Evolutionary conservation across 2,888 invertebrate species (phyloP).

Genomic region (Bombylius major): DNA sequence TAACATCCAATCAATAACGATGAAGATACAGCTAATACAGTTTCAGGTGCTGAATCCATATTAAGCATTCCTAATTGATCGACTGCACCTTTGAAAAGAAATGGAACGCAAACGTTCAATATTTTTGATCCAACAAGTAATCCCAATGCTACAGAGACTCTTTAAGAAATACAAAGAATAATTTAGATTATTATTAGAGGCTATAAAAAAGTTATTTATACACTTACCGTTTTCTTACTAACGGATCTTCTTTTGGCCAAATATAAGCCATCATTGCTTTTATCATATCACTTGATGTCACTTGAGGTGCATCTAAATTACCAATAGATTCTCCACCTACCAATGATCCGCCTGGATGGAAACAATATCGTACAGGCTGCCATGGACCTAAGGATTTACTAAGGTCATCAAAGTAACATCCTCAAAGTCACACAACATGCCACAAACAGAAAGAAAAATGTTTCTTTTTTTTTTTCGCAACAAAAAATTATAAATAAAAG

Average conservation of each 20-base stretch:
- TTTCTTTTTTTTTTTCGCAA: neutral
- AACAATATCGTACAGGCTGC: constrained; percentile 57
- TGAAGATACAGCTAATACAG: constrained; percentile 63
- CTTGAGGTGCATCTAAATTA: constrained; percentile 46
- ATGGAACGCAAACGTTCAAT: constrained; percentile 86
- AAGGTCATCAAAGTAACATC: constrained; percentile 5
- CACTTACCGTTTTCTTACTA: constrained; percentile 27
- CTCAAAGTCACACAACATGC: constrained; percentile 29
- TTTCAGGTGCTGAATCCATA: constrained; percentile 67
- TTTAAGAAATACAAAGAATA: constrained; percentile 43
- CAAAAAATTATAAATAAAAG: constrained; percentile 8
- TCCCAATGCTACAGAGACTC: constrained; percentile 74
- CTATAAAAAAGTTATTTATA: neutral
- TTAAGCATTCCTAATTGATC: constrained; percentile 73
- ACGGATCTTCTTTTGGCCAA: constrained; percentile 73
- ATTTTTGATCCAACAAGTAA: constrained; percentile 73
- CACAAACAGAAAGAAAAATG: constrained; percentile 20
- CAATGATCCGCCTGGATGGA: constrained; percentile 73
- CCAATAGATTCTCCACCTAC: constrained; percentile 43
- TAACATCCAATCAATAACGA: constrained; percentile 81
- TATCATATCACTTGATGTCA: constrained; percentile 67
- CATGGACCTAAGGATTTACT: constrained; percentile 27
- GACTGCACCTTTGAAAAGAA: constrained; percentile 87
- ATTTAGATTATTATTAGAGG: too few species aligned
- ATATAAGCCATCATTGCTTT: constrained; percentile 81